Evolutionary conservation across 2,797 vertebrate genomes (phyloP), one percentile per base, ranked within the genome.

Genomic region (Anableps anableps): DNA sequence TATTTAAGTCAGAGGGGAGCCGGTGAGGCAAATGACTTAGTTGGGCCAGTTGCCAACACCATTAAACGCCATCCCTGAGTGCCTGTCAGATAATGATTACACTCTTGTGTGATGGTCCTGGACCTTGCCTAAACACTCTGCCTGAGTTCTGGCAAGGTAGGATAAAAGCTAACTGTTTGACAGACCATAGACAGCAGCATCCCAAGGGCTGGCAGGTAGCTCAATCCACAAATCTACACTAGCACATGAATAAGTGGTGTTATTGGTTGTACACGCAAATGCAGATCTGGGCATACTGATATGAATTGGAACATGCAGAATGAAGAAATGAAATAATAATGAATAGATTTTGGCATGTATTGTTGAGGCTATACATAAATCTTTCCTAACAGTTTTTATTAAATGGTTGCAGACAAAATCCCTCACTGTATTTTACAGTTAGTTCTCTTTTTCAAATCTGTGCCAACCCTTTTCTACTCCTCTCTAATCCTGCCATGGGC

Each of bases 31-130:
- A 91, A 90, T 87, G 80, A 87, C 83, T 88, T 84, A 45, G 62
- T 80, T 0, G 55, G 92, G 89, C 89, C 21, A 13, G 58, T 77
- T 90, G 91, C 92, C 92, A 92, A 88, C 87, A 85, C 84, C 75
- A 91, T 93, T 93, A 91, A 91, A 90, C 11, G 55, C 74, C 76
- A 62, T 89, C 90, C 88, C 81, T 58, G 80, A 83, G 89, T 88
- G 76, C 81, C 89, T 91, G 92, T 91, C 89, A 91, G 87, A 88
- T 90, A 90, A 88, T 91, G 88, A 94, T 91, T 91, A 92, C 82
- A 81, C 84, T 88, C 86, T 85, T 80, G 83, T 85, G 88, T 50
- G 34, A 78, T 87, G 80, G 84, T 86, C 88, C 84, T 90, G 89
- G 88, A 91, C 90, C 88, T 93, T 85, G 90, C 87, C 85, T 93